Base-by-base conservation (phyloP, 2,113 vertebrate genomes). In the Catharus bicknelli region DNA sequence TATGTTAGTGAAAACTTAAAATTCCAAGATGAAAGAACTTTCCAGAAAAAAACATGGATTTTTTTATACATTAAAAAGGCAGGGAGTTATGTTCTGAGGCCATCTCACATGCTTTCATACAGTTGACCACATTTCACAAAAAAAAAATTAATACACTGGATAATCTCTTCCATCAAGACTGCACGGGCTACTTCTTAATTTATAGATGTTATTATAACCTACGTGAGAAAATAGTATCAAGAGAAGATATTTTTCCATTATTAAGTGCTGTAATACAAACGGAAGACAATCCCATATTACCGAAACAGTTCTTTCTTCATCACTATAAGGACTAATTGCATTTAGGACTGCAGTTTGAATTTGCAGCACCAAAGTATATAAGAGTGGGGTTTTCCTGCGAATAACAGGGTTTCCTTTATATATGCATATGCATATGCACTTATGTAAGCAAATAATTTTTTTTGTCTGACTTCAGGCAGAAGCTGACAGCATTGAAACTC, bases 401-500 rank as follows among this genome's bases (percentile, higher is more conserved):
- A 6, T 30, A 36, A 48, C 69, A 87, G 50, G 1, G 2, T 36
- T 48, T 78, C 1, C 34, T 26, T 40, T 58, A 10, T 36, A n/a
- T n/a, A 9, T 48, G 11, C 3, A 50, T 18, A 29, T 8, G 34
- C 9, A 67, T 13, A 15, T 4, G 54, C 17, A 32, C 7, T 22
- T n/a, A 26, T 7, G 2, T 19, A 61, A 68, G 13, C 40, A 83
- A 87, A 48, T 22, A 34, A 48, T 22, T 4, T 25, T 68, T 55
- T 82, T 62, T 51, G 68, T 36, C 53, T 80, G 55, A 62, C 90
- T 96, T 77, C 77, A 98, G 98, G 98, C 97, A 77, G 97, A 98
- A 66, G 95, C 93, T 86, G 96, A 98, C 85, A 95, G 1, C 70
- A 74, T 98, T 43, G 62, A 88, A 5, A 82, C 38, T 59, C 93